Evolutionary conservation across 2,888 invertebrate genomes (phyloP).

Genomic region (Euplagia quadripunctaria): DNA sequence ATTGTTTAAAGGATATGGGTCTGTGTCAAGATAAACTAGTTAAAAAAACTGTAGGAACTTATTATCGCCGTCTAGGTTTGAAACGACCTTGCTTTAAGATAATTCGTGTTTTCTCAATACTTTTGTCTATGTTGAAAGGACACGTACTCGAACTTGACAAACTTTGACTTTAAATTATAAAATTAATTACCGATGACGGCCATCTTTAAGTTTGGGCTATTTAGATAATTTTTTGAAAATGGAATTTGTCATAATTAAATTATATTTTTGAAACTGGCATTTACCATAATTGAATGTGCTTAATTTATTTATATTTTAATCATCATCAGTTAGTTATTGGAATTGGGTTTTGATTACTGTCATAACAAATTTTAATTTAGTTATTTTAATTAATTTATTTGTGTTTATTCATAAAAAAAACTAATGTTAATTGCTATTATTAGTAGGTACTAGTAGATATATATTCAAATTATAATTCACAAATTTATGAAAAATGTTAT

Average conservation of each 20-base stretch:
- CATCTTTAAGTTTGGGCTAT: neutral
- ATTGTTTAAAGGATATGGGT: constrained; percentile 34
- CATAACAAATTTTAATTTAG: neutral
- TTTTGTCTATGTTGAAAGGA: neutral
- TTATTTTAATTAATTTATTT: neutral
- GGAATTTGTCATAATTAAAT: neutral
- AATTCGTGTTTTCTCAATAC: neutral
- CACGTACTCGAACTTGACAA: neutral
- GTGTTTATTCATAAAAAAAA: neutral
- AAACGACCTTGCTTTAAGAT: neutral
- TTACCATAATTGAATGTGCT: neutral
- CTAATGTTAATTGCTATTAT: neutral
- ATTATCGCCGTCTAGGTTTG: constrained; percentile 16
- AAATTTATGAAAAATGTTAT: too few species aligned
- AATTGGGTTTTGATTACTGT: neutral
- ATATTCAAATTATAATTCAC: neutral
- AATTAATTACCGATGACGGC: neutral
- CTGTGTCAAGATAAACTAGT: constrained; percentile 49
- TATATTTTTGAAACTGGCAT: neutral
- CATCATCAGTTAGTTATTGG: neutral
- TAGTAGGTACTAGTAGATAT: too few species aligned
- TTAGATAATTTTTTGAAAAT: neutral
- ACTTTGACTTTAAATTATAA: neutral
- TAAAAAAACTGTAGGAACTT: constrained; percentile 31
- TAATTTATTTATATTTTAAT: neutral